phyloP scores from a whole-genome alignment of 2,797 vertebrate species.

The Alca torda region DNA sequence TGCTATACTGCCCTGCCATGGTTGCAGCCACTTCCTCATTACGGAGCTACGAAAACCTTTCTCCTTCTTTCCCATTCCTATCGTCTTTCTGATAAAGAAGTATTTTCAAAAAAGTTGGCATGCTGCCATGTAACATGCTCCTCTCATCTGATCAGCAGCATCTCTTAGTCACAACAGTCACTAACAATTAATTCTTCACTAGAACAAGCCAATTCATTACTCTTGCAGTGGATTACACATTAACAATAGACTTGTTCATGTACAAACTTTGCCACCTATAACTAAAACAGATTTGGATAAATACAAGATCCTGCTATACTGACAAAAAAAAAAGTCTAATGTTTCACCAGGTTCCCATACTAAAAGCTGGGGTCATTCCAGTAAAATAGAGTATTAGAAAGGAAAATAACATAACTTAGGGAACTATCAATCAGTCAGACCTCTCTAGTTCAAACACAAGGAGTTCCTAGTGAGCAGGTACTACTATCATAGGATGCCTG shows the following conservation, averaged over 20 bases:
- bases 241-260: not conserved
- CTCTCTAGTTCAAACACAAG: not conserved
- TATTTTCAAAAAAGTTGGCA: not conserved
- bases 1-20: not conserved
- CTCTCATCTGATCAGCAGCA: not conserved
- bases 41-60: not conserved
- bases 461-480: not conserved
- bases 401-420: not conserved
- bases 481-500: not conserved
- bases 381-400: not conserved
- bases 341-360: not conserved
- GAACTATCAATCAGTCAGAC: not conserved
- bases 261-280: not conserved
- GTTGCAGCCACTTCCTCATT: not conserved
- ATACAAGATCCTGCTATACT: not conserved
- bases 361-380: not conserved
- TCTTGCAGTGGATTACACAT: not conserved
- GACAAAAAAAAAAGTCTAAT: too few species aligned
- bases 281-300: not conserved
- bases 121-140: not conserved
- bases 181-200: not conserved
- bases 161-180: not conserved
- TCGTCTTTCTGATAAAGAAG: not conserved
- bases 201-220: not conserved
- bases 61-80: not conserved